Percentiles rank a stretch among this genome's conserved stretches.
These are phyloP conservation scores for Sarcophilus harrisii DNA, from an alignment of 2,797 vertebrate genomes.

Conservation along the genomic window DNA sequence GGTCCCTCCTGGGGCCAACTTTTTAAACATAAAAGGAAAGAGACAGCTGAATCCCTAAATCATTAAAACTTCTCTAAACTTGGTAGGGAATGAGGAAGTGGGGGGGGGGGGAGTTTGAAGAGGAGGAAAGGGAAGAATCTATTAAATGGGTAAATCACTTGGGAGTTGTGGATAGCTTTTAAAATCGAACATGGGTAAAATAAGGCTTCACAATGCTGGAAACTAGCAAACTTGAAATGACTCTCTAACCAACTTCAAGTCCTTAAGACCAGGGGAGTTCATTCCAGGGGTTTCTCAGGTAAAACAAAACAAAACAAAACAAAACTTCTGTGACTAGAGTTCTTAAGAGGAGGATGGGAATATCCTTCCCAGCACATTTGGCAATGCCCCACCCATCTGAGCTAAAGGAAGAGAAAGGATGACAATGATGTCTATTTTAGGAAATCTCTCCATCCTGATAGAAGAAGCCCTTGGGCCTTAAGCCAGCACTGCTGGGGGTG, in stretches of 20 bases:
- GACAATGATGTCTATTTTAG: slow-evolving; percentile 66
- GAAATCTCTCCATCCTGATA: slow-evolving; percentile 40
- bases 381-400: neutral
- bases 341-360: neutral
- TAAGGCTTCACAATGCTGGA: neutral
- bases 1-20: neutral
- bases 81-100: neutral
- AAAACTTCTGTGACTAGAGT: slow-evolving; percentile 22
- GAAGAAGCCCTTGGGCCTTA: slow-evolving; percentile 45
- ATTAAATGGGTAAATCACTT: neutral
- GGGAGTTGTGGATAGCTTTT: neutral
- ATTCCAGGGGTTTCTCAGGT: slow-evolving; percentile 7
- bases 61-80: neutral
- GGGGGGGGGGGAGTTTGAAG: neutral
- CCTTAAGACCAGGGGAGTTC: neutral
- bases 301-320: slow-evolving; percentile 24
- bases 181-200: neutral
- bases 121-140: neutral
- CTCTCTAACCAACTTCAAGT: neutral
- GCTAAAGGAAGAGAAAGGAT: slow-evolving; percentile 45
- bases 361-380: neutral
- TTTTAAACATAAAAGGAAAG: neutral
- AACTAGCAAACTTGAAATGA: neutral
- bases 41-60: neutral
- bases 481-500: slow-evolving; percentile 40